phyloP scores from a whole-genome alignment of 2,113 vertebrate genomes.

The Phalacrocorax carbo region DNA sequence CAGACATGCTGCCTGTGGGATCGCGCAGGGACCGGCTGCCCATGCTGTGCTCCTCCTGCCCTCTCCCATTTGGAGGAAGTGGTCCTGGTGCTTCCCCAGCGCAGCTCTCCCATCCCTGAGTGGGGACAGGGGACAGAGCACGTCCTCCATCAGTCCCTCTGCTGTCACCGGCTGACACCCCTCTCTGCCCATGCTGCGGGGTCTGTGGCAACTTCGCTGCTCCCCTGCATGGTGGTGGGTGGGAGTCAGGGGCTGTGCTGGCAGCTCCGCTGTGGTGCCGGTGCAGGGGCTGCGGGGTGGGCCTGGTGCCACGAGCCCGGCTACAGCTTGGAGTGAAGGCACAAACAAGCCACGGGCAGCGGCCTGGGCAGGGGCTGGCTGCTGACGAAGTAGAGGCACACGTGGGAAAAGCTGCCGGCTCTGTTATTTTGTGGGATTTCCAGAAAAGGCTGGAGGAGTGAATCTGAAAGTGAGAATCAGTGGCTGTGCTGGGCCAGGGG shows the following conservation, averaged over 20 bases:
- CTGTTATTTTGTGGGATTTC: constrained; percentile 38
- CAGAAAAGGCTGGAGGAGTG: neutral
- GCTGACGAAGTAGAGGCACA: neutral
- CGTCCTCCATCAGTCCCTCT: neutral
- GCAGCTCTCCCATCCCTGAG: neutral
- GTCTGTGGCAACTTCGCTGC: neutral
- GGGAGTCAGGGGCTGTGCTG: neutral
- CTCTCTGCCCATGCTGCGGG: neutral
- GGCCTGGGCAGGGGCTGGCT: neutral
- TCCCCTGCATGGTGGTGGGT: neutral
- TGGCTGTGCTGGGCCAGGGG: neutral
- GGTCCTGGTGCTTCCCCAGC: neutral
- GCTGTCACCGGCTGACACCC: neutral
- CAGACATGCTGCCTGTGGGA: neutral
- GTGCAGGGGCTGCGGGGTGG: neutral
- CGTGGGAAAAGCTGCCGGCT: neutral
- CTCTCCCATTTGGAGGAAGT: rapidly evolving
- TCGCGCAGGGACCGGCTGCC: rapidly evolving
- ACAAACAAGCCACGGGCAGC: neutral
- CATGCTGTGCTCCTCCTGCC: neutral
- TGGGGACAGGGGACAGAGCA: neutral
- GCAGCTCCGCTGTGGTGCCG: rapidly evolving
- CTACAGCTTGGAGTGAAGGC: neutral
- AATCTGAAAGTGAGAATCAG: neutral
- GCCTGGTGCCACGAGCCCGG: rapidly evolving